phyloP scores from a whole-genome alignment of 1,140 invertebrate species.

The Diorhabda carinulata region DNA sequence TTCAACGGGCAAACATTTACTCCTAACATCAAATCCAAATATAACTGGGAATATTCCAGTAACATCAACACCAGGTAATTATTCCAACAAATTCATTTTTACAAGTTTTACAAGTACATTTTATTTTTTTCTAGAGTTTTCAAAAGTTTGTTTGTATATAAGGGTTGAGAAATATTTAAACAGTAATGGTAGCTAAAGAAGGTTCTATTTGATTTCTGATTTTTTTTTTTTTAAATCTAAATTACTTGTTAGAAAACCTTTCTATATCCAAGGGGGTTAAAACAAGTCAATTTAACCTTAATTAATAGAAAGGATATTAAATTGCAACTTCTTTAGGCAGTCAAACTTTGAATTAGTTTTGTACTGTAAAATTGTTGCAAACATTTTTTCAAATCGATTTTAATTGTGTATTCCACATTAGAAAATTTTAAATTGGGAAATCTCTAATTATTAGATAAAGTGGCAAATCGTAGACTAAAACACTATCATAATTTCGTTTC shows the following conservation, averaged over 20 bases:
- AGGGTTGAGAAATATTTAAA: no score
- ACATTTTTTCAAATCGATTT: neutral
- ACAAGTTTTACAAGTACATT: neutral
- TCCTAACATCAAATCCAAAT: slow-evolving; percentile 51
- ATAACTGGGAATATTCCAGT: slow-evolving; percentile 39
- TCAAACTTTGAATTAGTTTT: neutral
- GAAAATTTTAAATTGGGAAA: no score
- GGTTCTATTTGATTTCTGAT: no score
- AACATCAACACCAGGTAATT: slow-evolving; percentile 37
- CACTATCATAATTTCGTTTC: slow-evolving; percentile 1
- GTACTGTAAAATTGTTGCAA: neutral
- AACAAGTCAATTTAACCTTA: neutral
- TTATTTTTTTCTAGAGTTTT: neutral
- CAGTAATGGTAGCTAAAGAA: no score
- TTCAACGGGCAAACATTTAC: slow-evolving; percentile 62
- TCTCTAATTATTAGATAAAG: no score
- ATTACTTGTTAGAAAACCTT: neutral
- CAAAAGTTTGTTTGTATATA: neutral
- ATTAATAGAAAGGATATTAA: slow-evolving; percentile 23
- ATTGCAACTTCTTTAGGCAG: slow-evolving; percentile 21
- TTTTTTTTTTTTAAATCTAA: no score
- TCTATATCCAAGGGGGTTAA: slow-evolving; percentile 9
- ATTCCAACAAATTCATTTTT: neutral
- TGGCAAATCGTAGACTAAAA: no score
- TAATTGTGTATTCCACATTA: no score